These are phyloP conservation scores for Micromys minutus DNA, from an alignment of 2,113 vertebrate species.

Conservation along the genomic window DNA sequence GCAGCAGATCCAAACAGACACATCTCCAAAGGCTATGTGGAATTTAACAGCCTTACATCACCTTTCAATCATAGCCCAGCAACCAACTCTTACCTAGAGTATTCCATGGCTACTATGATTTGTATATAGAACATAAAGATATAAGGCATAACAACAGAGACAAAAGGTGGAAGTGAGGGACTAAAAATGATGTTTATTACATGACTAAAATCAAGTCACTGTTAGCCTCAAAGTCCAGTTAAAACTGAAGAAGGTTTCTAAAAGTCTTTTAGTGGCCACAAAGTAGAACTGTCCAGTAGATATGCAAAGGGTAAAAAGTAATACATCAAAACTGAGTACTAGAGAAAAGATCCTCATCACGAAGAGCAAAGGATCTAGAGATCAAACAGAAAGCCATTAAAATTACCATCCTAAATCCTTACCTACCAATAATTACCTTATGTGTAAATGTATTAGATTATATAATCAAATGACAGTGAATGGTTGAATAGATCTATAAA, in stretches of 20 bases:
- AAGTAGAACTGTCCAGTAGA: neutral
- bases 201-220: neutral
- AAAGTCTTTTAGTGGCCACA: neutral
- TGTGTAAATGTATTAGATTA: too few relatives aligned
- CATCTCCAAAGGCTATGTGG: neutral
- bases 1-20: too few relatives aligned
- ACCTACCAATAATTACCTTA: too few relatives aligned
- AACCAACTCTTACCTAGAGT: neutral
- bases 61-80: neutral
- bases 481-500: too few relatives aligned
- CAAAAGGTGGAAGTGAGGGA: neutral
- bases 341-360: neutral
- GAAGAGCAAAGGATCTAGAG: neutral
- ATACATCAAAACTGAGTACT: neutral
- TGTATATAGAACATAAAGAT: neutral
- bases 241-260: neutral
- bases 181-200: neutral
- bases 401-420: too few relatives aligned
- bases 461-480: too few relatives aligned
- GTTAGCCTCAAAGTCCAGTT: neutral
- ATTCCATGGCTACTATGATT: neutral
- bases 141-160: neutral
- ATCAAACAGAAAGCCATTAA: too few relatives aligned
- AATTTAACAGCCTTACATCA: neutral
- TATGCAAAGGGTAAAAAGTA: neutral